These are phyloP conservation scores for Pachyrhynchus sulphureomaculatus DNA, from an alignment of 1,140 invertebrate species.

Conservation along the genomic window DNA sequence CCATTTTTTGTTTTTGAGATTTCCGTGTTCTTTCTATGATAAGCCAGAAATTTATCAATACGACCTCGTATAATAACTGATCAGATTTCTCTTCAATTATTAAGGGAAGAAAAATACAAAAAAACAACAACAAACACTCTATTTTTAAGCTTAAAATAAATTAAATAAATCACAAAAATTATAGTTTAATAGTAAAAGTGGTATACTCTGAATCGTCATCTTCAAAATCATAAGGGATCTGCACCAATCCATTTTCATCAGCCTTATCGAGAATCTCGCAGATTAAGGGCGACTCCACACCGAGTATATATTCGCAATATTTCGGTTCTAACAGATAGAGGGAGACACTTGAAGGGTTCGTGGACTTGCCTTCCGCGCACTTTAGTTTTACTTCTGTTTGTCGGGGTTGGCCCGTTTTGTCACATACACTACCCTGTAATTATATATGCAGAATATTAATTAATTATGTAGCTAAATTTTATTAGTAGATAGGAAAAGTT, in stretches of 20 bases:
- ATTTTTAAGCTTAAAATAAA: not conserved
- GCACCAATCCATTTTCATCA: slow-evolving; percentile 69
- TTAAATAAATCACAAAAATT: not conserved
- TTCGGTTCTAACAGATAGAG: slow-evolving; percentile 87
- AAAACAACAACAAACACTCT: not conserved
- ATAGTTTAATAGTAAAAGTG: slow-evolving; percentile 16
- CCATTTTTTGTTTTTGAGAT: too few species aligned
- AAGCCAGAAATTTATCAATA: too few species aligned
- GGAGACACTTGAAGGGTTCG: slow-evolving; percentile 74
- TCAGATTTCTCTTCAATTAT: too few species aligned
- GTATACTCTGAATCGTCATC: slow-evolving; percentile 5
- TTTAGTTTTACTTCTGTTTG: slow-evolving; percentile 75
- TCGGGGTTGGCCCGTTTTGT: slow-evolving; percentile 75
- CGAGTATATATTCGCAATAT: slow-evolving; percentile 88
- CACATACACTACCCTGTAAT: slow-evolving; percentile 73
- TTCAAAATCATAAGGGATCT: slow-evolving; percentile 30
- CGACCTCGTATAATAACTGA: too few species aligned
- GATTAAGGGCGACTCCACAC: slow-evolving; percentile 86
- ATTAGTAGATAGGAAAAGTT: not conserved
- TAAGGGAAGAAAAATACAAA: not conserved
- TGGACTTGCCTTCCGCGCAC: slow-evolving; percentile 70
- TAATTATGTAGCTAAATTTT: not conserved
- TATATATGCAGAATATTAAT: not conserved
- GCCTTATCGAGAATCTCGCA: slow-evolving; percentile 79
- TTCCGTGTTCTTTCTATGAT: too few species aligned